Evolutionary conservation across 2,113 vertebrate species (phyloP).

Genomic region (Quiscalus mexicanus): DNA sequence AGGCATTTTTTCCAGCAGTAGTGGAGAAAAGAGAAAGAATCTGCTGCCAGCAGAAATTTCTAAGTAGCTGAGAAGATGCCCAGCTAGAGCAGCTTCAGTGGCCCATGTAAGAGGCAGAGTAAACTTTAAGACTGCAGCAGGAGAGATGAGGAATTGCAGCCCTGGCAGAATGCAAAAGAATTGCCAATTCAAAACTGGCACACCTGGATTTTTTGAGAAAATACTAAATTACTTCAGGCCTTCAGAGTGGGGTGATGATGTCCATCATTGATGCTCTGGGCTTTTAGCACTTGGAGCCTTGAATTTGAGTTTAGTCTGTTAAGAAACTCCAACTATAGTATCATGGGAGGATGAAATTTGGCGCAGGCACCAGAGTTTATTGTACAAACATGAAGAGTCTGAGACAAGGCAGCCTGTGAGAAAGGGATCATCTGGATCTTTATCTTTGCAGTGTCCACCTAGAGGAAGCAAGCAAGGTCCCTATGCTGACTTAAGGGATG

Average conservation of each 20-base stretch:
- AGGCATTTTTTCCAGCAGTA: background rate
- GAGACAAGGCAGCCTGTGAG: background rate
- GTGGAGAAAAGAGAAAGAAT: background rate
- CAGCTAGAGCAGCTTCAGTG: background rate
- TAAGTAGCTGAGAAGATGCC: background rate
- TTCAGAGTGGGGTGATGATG: background rate
- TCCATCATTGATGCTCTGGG: background rate
- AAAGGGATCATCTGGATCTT: accelerated
- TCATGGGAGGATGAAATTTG: background rate
- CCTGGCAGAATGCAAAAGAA: background rate
- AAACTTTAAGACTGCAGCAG: background rate
- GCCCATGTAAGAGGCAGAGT: background rate
- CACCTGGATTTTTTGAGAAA: background rate
- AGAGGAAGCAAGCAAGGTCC: background rate
- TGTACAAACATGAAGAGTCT: background rate
- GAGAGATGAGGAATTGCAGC: background rate
- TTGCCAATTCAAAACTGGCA: background rate
- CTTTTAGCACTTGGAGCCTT: background rate
- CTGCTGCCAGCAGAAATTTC: background rate
- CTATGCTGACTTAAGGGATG: background rate
- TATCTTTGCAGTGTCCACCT: background rate
- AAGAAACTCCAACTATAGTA: background rate
- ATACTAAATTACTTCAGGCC: background rate
- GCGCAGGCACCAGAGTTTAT: background rate
- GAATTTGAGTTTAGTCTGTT: background rate